Evolutionary conservation across 2,888 invertebrate genomes (phyloP), one percentile per base, ranked within the genome.

Genomic region (Asteroscopus sphinx): DNA sequence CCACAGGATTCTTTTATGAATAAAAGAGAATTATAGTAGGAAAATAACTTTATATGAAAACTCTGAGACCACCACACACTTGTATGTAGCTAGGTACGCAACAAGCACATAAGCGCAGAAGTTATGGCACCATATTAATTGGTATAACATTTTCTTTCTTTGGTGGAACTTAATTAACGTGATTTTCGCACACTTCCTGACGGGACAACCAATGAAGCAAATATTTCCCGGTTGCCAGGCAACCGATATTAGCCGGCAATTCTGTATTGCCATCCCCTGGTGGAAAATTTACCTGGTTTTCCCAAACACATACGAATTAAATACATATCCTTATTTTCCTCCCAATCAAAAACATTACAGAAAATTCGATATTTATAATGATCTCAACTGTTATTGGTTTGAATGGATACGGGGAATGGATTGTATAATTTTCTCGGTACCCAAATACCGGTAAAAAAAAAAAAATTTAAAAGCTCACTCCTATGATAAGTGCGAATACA

Each of bases 251-350:
- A 46, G 47, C n/a, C 16, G 12, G 28, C 26, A 26, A 68, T 32
- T 30, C 15, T 40, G 13, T 45, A 36, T 25, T 30, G 6, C 17
- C 21, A 32, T 25, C 12, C 37, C 15, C 21, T 16, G 26, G 9
- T 17, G 1, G 17, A 13, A 39, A 52, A 65, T 52, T 46, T 26
- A 36, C 25, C 28, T 35, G 45, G 8, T n/a, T 37, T 28, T 17
- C 11, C 12, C 12, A 36, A 28, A 68, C 82, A 85, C 79, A 76
- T 73, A 80, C 83, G 83, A 84, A 85, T 87, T 88, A 67, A 87
- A 87, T 83, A 85, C n/a, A n/a, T n/a, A n/a, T n/a, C n/a, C n/a
- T n/a, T n/a, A n/a, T n/a, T 77, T 65, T 17, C 68, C 62, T 68
- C 65, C 67, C 70, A 75, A 78, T 76, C 75, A 73, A 80, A 83